A percentile compares a stretch with the other conserved stretches of the same genome.
Evolutionary conservation across 2,113 vertebrate genomes (phyloP).

Genomic region (Uria lomvia): DNA sequence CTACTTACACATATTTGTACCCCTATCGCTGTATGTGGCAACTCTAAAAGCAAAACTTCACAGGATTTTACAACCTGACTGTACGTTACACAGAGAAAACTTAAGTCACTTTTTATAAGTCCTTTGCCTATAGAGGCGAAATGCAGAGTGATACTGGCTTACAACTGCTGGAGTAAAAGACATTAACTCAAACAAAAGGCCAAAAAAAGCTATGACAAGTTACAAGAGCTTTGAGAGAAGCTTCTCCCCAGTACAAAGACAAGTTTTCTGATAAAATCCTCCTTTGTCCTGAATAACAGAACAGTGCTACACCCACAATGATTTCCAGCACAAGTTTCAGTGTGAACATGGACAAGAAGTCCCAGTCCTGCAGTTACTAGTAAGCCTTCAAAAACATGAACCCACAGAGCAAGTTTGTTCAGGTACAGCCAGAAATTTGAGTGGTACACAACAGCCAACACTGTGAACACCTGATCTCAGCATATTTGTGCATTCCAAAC

Average conservation of each 20-base stretch:
- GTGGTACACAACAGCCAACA: background rate
- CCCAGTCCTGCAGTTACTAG: background rate
- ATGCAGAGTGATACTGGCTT: background rate
- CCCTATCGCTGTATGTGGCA: background rate
- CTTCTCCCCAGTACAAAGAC: background rate
- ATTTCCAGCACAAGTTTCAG: background rate
- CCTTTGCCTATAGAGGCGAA: conserved; percentile 9
- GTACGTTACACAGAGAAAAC: background rate
- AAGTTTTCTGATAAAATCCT: background rate
- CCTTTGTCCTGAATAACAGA: background rate
- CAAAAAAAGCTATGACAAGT: background rate
- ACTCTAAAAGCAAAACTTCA: conserved; percentile 42
- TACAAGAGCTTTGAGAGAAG: background rate
- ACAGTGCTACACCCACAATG: background rate
- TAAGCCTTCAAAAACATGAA: background rate
- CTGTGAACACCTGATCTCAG: background rate
- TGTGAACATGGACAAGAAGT: background rate
- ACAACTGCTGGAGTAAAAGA: background rate
- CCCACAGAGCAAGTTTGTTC: background rate
- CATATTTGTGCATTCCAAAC: background rate
- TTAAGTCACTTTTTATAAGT: conserved; percentile 32
- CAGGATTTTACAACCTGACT: background rate
- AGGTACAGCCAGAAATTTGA: background rate
- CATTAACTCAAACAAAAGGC: background rate
- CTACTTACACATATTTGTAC: background rate